A percentile compares a stretch with the other conserved stretches of the same genome.
These are phyloP conservation scores for Etheostoma nigrum DNA, from an alignment of 2,797 vertebrate genomes.

Conservation along the genomic window DNA sequence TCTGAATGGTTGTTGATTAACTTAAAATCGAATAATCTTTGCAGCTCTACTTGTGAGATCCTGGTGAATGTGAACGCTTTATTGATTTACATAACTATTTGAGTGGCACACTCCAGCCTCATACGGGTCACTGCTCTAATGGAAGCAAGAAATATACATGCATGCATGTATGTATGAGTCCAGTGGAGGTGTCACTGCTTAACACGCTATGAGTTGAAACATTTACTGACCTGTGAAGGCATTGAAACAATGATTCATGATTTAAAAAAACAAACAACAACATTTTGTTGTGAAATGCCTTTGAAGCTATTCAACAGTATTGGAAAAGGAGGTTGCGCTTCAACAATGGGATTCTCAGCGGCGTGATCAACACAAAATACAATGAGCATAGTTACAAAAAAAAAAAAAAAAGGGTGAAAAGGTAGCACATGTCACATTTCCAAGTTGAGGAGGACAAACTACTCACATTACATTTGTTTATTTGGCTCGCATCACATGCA, in stretches of 20 bases:
- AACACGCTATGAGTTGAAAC: background rate
- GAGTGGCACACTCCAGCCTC: background rate
- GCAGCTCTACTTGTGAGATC: background rate
- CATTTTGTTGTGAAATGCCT: background rate
- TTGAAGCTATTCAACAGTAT: background rate
- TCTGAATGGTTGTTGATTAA: too few species aligned
- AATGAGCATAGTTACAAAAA: too few species aligned
- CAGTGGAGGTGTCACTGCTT: background rate
- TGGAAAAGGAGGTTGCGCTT: too few species aligned
- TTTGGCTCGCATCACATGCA: too few species aligned
- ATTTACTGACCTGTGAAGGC: background rate
- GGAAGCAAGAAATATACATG: background rate
- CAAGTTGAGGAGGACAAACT: too few species aligned
- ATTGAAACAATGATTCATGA: background rate
- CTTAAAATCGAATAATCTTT: too few species aligned
- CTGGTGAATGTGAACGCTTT: background rate
- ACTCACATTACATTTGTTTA: too few species aligned
- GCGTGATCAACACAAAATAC: too few species aligned
- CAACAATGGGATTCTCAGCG: too few species aligned
- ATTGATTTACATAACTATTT: constrained; percentile 6
- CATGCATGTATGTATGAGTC: background rate
- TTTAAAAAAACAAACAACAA: too few species aligned
- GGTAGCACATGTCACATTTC: too few species aligned
- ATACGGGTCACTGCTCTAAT: background rate
- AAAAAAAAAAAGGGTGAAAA: too few species aligned